Evolutionary conservation across 2,888 invertebrate genomes (phyloP).

Genomic region (Sylvicola cinctus): DNA sequence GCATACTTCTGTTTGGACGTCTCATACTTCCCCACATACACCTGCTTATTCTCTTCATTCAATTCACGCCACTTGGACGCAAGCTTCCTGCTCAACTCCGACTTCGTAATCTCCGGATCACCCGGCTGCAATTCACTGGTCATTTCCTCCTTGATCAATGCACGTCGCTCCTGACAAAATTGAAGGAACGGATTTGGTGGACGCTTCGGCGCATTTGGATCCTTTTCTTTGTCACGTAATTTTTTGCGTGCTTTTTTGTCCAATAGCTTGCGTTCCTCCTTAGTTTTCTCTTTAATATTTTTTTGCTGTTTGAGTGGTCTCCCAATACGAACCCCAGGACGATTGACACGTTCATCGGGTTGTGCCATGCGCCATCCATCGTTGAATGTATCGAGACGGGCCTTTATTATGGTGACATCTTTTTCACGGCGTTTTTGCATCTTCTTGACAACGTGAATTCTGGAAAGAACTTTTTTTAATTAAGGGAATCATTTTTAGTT

Average conservation of each 20-base stretch:
- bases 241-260: too few species aligned
- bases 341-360: neutral
- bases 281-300: too few species aligned
- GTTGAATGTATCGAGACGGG: slow-evolving; percentile 19
- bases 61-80: slow-evolving; percentile 55
- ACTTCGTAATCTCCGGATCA: slow-evolving; percentile 48
- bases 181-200: slow-evolving; percentile 66
- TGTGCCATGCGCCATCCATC: slow-evolving; percentile 18
- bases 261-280: too few species aligned
- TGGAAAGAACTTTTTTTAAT: too few species aligned
- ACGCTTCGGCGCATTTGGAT: slow-evolving; percentile 58
- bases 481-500: too few species aligned
- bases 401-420: slow-evolving; percentile 20
- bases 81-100: slow-evolving; percentile 51
- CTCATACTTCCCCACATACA: slow-evolving; percentile 32
- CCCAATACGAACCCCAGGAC: too few species aligned
- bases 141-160: slow-evolving; percentile 45
- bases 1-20: slow-evolving; percentile 58
- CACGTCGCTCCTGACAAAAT: slow-evolving; percentile 59
- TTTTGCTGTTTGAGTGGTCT: too few species aligned
- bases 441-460: slow-evolving; percentile 13
- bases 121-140: slow-evolving; percentile 32
- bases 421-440: slow-evolving; percentile 15
- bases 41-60: slow-evolving; percentile 46
- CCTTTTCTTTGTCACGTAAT: slow-evolving; percentile 32